A percentile compares a stretch with the other conserved stretches of the same genome.
These are phyloP conservation scores for Microctenopoma lineatum DNA, from an alignment of 2,797 vertebrate species.

Conservation along the genomic window DNA sequence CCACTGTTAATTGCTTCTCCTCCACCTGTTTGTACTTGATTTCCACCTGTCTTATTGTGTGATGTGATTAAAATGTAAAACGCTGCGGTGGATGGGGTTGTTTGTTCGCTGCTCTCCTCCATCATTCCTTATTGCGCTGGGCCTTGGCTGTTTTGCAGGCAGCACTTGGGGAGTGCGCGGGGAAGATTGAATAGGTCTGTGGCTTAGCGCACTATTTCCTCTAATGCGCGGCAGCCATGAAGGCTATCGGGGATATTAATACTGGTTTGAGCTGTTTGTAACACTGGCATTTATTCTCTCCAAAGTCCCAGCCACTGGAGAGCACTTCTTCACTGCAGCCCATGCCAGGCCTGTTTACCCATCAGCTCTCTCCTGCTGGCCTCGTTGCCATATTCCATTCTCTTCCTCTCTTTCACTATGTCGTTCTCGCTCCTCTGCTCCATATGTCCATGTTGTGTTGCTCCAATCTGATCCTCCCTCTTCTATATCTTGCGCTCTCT, in stretches of 20 bases:
- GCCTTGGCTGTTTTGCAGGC: slow-evolving; percentile 70
- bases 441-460: slow-evolving; percentile 25
- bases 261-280: slow-evolving; percentile 76
- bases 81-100: slow-evolving; percentile 58
- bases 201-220: slow-evolving; percentile 76
- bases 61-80: slow-evolving; percentile 84
- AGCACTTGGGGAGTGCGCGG: slow-evolving; percentile 54
- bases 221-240: slow-evolving; percentile 75
- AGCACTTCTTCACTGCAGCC: slow-evolving; percentile 67
- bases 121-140: slow-evolving; percentile 77
- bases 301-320: slow-evolving; percentile 67
- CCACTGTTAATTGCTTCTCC: slow-evolving; percentile 66
- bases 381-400: slow-evolving; percentile 21
- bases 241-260: slow-evolving; percentile 82
- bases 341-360: slow-evolving; percentile 60
- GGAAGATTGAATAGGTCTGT: slow-evolving; percentile 77
- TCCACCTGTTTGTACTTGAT: slow-evolving; percentile 63
- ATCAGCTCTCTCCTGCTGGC: slow-evolving; percentile 45
- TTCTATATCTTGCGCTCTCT: slow-evolving; percentile 20
- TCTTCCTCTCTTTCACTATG: slow-evolving; percentile 2
- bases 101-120: slow-evolving; percentile 57
- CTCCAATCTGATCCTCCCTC: slow-evolving; percentile 24
- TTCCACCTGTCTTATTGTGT: slow-evolving; percentile 76
- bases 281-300: slow-evolving; percentile 81
- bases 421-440: slow-evolving; percentile 12